Conservation (phyloP, 2,113 vertebrate species). For the Lichenostomus cassidix region DNA sequence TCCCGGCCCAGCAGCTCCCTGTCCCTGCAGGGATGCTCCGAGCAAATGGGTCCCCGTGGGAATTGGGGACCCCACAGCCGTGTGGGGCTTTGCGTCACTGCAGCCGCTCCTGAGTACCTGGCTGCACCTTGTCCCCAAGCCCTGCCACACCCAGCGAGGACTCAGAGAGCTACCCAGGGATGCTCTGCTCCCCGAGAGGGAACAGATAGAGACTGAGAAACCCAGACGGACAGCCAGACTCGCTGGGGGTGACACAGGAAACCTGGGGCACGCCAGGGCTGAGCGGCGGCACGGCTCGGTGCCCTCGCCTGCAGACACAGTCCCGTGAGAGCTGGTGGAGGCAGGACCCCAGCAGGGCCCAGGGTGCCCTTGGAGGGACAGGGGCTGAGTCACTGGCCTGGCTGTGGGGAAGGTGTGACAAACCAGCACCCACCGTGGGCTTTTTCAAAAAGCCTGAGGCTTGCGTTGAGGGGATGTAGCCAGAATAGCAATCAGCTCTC, state of each 20-base stretch:
- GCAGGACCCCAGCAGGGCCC: accelerated
- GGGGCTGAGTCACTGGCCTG: not conserved
- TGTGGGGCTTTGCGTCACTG: accelerated
- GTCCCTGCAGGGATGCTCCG: not conserved
- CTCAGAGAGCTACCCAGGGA: not conserved
- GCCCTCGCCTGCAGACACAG: not conserved
- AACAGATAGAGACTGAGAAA: accelerated
- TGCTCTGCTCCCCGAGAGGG: not conserved
- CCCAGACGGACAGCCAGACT: not conserved
- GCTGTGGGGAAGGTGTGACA: not conserved
- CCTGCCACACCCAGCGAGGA: accelerated
- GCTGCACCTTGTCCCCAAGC: accelerated
- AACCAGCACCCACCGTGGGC: not conserved
- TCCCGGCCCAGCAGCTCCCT: not conserved
- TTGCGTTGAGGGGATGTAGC: not conserved
- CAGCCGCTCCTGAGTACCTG: accelerated
- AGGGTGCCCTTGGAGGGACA: not conserved
- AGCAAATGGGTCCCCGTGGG: accelerated
- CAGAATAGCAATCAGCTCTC: not conserved
- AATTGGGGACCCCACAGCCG: accelerated
- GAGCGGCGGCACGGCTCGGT: not conserved
- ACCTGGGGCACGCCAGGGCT: not conserved
- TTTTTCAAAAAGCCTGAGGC: not conserved
- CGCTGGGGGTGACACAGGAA: constrained; percentile 3
- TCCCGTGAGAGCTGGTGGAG: accelerated